Base-by-base conservation (phyloP, 2,797 vertebrate species). In the Molossus alvarezi region DNA sequence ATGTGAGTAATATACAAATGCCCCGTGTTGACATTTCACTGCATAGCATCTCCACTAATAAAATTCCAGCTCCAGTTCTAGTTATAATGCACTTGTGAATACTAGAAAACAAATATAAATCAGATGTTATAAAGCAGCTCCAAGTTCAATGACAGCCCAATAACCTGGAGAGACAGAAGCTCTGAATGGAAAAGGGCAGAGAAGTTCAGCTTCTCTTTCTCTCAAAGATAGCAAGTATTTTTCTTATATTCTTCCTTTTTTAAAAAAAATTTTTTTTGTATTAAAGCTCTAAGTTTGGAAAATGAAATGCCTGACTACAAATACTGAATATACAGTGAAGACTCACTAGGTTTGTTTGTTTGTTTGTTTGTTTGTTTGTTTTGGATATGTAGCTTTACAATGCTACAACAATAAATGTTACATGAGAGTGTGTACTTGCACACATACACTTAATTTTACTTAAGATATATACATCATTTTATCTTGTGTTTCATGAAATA, bases 51-150 rank as follows among this genome's bases (percentile, higher is more conserved):
- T 86, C 75, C 45, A 64, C 73, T 95, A 97, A 96, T 84, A 96
- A 97, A 73, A 96, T 96, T 92, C 76, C 95, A 96, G 48, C 79
- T 89, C 85, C 20, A 41, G 23, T 80, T 97, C 90, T 84, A 72
- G 88, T 71, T 86, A 64, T 83, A 95, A 91, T 95, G 85, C 33
- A 91, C 92, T 97, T 96, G 55, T 92, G 88, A 95, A 95, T 33
- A 69, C 71, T 88, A 73, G 73, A 90, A 89, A 90, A 55, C 57
- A 96, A 95, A 95, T 73, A 95, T 72, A 94, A 95, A 84, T 96
- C 73, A 83, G 75, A 95, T 81, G 65, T 76, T 55, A 84, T 41
- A 88, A 90, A 93, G 82, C 8, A 72, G 33, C 69, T 62, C 69
- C 25, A 75, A 83, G 62, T 27, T 73, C 60, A 25, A 17, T 6